Base-by-base conservation (phyloP, 1,140 invertebrate species). In the Ridgeia piscesae region DNA sequence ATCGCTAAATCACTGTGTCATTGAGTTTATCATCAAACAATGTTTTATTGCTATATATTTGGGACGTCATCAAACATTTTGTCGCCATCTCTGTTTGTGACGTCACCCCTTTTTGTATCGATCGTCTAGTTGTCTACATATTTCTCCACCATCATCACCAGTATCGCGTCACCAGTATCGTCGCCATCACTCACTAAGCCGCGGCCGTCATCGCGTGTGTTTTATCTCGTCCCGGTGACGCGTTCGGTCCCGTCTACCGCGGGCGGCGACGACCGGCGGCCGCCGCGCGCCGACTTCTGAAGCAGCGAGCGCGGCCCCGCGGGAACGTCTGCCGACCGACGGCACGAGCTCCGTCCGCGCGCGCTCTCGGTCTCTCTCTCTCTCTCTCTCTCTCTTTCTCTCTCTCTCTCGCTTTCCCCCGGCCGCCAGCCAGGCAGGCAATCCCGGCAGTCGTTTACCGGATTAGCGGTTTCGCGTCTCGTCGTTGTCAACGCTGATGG, bases 361-460 rank as follows among this genome's bases (percentile, higher is more conserved):
- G 58, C 14, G 58, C 58, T 31, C 14, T 9, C 58, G 17, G 58
- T n/a, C n/a, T n/a, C n/a, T n/a, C n/a, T n/a, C n/a, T n/a, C n/a
- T n/a, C n/a, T n/a, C n/a, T n/a, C n/a, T n/a, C n/a, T n/a, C n/a
- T n/a, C n/a, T n/a, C n/a, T n/a, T n/a, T n/a, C n/a, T n/a, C n/a
- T n/a, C n/a, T n/a, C n/a, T n/a, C n/a, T n/a, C n/a, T n/a, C n/a
- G n/a, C n/a, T n/a, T n/a, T n/a, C n/a, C n/a, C n/a, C n/a, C n/a
- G n/a, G n/a, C n/a, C n/a, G n/a, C n/a, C 58, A 4, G 58, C 27
- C 58, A 21, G 27, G 17, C 58, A 77, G 58, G 58, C 58, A 31
- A 77, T 77, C 58, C 58, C 58, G 58, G 58, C 58, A 77, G 58
- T 77, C 58, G 58, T 77, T 77, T 77, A 77, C 58, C 58, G 58